Percentiles rank a stretch among this genome's conserved stretches.
These are phyloP conservation scores for Cheilosia urbana DNA, from an alignment of 2,888 invertebrate genomes.

Conservation along the genomic window DNA sequence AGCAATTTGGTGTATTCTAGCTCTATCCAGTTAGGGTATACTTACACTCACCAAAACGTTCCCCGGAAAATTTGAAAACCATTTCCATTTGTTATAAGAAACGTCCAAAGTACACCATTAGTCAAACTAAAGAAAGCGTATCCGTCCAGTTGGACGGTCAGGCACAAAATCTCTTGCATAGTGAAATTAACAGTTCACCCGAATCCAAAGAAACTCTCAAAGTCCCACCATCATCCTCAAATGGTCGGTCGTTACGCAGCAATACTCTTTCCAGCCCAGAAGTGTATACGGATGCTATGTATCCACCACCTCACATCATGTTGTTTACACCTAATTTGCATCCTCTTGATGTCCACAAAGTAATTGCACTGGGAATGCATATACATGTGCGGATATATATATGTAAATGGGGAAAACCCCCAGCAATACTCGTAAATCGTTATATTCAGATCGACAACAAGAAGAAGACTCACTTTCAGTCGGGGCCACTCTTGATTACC, in stretches of 20 bases:
- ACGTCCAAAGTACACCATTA: not conserved
- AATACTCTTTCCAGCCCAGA: slow-evolving; percentile 8
- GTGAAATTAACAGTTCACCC: slow-evolving; percentile 43
- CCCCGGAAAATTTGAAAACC: too few species aligned
- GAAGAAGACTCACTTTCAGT: slow-evolving; percentile 64
- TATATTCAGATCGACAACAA: slow-evolving; percentile 47
- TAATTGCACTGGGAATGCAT: slow-evolving; percentile 24
- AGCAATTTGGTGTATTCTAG: too few species aligned
- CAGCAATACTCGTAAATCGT: slow-evolving; percentile 11
- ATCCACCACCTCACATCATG: slow-evolving; percentile 15
- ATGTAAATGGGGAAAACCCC: slow-evolving; percentile 51
- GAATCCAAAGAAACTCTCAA: slow-evolving; percentile 5
- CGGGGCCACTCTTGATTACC: slow-evolving; percentile 41
- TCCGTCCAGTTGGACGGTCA: not conserved
- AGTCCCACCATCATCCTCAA: not conserved
- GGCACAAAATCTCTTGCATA: not conserved
- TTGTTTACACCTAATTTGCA: slow-evolving; percentile 52
- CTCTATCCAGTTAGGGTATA: too few species aligned
- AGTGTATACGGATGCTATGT: slow-evolving; percentile 27
- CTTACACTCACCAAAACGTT: too few species aligned
- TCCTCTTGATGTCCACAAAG: slow-evolving; percentile 44
- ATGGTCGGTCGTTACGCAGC: not conserved
- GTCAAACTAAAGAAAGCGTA: slow-evolving; percentile 26
- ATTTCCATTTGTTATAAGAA: too few species aligned
- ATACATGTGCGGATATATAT: not conserved